These are phyloP conservation scores for Cyaniris semiargus DNA, from an alignment of 2,888 invertebrate species.

Conservation along the genomic window DNA sequence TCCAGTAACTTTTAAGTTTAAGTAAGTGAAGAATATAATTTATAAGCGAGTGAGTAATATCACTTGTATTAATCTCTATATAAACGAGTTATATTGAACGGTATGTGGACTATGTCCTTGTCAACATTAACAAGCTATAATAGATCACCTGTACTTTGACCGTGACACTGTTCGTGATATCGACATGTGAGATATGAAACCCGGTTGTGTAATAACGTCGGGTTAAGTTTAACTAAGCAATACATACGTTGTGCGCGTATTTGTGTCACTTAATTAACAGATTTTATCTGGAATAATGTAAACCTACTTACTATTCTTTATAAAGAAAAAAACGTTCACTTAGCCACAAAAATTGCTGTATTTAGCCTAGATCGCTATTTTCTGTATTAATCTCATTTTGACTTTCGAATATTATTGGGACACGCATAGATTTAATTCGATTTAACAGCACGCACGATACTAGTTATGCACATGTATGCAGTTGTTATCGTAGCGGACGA, in stretches of 20 bases:
- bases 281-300: neutral
- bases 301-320: neutral
- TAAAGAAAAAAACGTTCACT: neutral
- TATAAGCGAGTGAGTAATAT: neutral
- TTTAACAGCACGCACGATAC: neutral
- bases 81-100: neutral
- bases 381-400: constrained; percentile 39
- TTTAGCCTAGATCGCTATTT: constrained; percentile 29
- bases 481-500: neutral
- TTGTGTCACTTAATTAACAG: neutral
- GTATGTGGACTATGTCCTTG: neutral
- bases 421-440: constrained; percentile 25
- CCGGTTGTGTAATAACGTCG: neutral
- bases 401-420: constrained; percentile 40
- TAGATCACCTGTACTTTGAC: constrained; percentile 15
- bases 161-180: neutral
- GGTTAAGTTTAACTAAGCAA: neutral
- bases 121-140: neutral
- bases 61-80: neutral
- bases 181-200: neutral
- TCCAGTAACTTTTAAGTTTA: neutral
- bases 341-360: neutral
- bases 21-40: too few relatives aligned
- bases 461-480: constrained; percentile 13
- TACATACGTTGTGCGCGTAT: neutral